Base-by-base conservation (phyloP, 2,888 invertebrate species). In the Athalia rosae region DNA sequence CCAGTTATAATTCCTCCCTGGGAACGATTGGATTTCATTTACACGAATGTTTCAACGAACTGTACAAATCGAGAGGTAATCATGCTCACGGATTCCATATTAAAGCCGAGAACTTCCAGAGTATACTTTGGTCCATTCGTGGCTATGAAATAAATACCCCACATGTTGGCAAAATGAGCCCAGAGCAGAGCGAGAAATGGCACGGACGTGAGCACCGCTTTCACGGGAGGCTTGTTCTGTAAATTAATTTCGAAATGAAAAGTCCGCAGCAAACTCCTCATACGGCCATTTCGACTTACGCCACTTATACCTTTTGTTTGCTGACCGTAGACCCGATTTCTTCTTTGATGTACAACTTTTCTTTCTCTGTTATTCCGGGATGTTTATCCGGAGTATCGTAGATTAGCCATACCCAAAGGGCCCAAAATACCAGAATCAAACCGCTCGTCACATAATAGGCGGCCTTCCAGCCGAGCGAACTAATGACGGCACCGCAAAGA, bases 81-180 rank as follows among this genome's bases (percentile, higher is more conserved):
- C 9, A 69, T 62, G 78, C 81, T 80, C 81, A 89, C 89, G 76
- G 88, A 87, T 84, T 94, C 92, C 79, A 95, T 89, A 83, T 95
- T 92, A 83, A 95, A 95, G 13, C 95, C 95, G 69, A 96, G 90
- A 8, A 95, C 92, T 85, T 94, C 94, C 66, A 95, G 93, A 82
- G 95, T 93, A 86, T 94, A 96, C 84, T 94, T 95, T 0, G 95
- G 95, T 4, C 95, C 95, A 61, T 94, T 95, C 0, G 95, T 95
- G 88, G 95, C 92, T 73, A 95, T 92, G 85, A 96, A 95, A 86
- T 94, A 95, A 69, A 96, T 90, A 3, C 95, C 96, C 95, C 96
- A 96, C 86, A 95, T 92, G 83, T 95, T 95, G 47, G 95, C 95
- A 85, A 94, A 95, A 84, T 96, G 96, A 13, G 95, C 90, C 66